phyloP scores from a whole-genome alignment of 1,140 invertebrate genomes.

The Drosophila albomicans region DNA sequence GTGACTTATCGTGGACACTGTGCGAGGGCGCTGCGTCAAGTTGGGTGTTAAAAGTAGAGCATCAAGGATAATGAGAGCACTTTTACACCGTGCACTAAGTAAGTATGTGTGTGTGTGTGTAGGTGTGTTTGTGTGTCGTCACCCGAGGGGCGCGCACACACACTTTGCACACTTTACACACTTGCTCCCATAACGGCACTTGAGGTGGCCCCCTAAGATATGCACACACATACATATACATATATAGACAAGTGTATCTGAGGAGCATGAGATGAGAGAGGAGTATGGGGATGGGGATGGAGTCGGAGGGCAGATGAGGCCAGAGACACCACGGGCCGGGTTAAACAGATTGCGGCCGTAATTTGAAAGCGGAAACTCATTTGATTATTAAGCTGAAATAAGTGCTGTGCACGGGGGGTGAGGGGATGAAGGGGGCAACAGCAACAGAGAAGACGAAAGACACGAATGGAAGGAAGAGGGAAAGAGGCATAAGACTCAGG shows the following conservation, averaged over 20 bases:
- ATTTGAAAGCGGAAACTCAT: slow-evolving; percentile 82
- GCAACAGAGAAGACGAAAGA: too few relatives aligned
- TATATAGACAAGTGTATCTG: slow-evolving; percentile 60
- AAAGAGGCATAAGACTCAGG: slow-evolving; percentile 21
- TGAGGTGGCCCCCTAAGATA: slow-evolving; percentile 43
- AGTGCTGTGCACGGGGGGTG: slow-evolving; percentile 48
- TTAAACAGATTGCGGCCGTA: slow-evolving; percentile 82
- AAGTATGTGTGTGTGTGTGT: slow-evolving; percentile 1
- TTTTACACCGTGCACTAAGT: slow-evolving; percentile 62
- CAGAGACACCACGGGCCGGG: slow-evolving; percentile 52
- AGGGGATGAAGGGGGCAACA: not conserved
- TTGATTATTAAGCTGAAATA: slow-evolving; percentile 83
- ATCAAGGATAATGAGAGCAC: slow-evolving; percentile 79
- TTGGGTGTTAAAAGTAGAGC: slow-evolving; percentile 76
- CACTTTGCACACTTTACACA: slow-evolving; percentile 7
- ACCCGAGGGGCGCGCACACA: slow-evolving; percentile 28
- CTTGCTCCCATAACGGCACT: slow-evolving; percentile 39
- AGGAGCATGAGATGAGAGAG: slow-evolving; percentile 2
- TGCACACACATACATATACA: slow-evolving; percentile 23
- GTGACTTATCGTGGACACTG: slow-evolving; percentile 22
- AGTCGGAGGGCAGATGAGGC: slow-evolving; percentile 1
- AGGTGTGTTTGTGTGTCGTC: slow-evolving; percentile 24
- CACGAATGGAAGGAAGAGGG: too few relatives aligned
- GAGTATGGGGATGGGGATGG: not conserved
- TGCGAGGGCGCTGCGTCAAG: slow-evolving; percentile 28